These are phyloP conservation scores for Branchellion lobata DNA, from an alignment of 2,888 invertebrate genomes.

Conservation along the genomic window DNA sequence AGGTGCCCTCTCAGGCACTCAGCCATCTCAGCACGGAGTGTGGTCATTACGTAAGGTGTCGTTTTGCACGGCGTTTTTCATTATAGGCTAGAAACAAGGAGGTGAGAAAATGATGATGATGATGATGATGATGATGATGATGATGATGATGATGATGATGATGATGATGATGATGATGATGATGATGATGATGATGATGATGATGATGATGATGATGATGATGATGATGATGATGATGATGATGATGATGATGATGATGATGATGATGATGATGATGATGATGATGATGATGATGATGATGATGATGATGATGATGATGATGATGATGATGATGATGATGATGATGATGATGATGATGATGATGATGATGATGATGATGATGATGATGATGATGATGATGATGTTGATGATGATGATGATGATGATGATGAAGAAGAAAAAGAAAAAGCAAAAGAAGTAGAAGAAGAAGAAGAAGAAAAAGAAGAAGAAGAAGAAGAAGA, in stretches of 20 bases:
- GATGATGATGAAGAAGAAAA: neutral
- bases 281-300: neutral
- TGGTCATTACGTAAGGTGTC: too few species aligned
- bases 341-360: slow-evolving; percentile 27
- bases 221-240: slow-evolving; percentile 29
- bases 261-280: slow-evolving; percentile 23
- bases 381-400: slow-evolving; percentile 40
- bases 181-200: neutral
- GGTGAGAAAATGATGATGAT: slow-evolving; percentile 6
- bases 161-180: slow-evolving; percentile 39
- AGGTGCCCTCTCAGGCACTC: too few species aligned
- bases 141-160: slow-evolving; percentile 38
- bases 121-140: slow-evolving; percentile 28
- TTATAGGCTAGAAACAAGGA: too few species aligned
- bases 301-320: neutral
- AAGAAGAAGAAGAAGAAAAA: neutral
- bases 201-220: neutral
- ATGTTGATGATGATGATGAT: neutral
- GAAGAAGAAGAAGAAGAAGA: slow-evolving; percentile 6
- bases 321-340: slow-evolving; percentile 17
- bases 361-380: slow-evolving; percentile 38
- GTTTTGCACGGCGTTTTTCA: too few species aligned
- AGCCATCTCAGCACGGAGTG: too few species aligned
- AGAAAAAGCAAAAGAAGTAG: neutral
- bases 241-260: slow-evolving; percentile 24